Base-by-base conservation (phyloP, 2,888 invertebrate species). In the Lymantria monacha region DNA sequence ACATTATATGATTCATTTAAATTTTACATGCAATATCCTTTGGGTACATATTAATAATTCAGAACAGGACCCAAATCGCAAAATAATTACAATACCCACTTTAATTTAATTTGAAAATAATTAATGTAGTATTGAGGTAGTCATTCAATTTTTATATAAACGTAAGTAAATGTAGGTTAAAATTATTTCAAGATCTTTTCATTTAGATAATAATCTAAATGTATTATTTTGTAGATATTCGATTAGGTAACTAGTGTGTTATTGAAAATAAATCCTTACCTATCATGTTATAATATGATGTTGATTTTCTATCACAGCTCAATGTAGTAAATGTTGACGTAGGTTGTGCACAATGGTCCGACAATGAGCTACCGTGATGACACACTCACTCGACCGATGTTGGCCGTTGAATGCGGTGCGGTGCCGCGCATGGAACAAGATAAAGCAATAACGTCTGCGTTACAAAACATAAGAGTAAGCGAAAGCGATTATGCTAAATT, bases 281-380 rank as follows among this genome's bases (percentile, higher is more conserved):
- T 79, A 91, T 91, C 90, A 91, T 90, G 67, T 76, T 83, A 66
- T 58, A 59, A 67, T 74, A 74, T 79, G 81, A 80, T 78, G 80
- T 79, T 80, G 73, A 73, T 74, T 69, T 67, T 66, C 67, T 71
- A 70, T 64, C 69, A 69, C 68, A 78, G 83, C 77, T 72, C 85
- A 91, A 90, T 85, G 79, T 77, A 76, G 84, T 82, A 76, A 79
- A 78, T 91, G 90, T 91, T 91, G 90, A 76, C 78, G 89, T 91
- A 91, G 91, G 91, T 91, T 91, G 81, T 79, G 87, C 72, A 80
- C 76, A 73, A 75, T 69, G 68, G 69, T 66, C 67, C 57, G 64
- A 65, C 66, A 67, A 52, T 58, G 63, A 51, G 56, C 57, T 60
- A 55, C 61, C 58, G 52, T 65, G 66, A 59, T 69, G 74, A 73